Evolutionary conservation across 2,113 vertebrate genomes (phyloP).

Genomic region (Myrmophylax atrothorax): DNA sequence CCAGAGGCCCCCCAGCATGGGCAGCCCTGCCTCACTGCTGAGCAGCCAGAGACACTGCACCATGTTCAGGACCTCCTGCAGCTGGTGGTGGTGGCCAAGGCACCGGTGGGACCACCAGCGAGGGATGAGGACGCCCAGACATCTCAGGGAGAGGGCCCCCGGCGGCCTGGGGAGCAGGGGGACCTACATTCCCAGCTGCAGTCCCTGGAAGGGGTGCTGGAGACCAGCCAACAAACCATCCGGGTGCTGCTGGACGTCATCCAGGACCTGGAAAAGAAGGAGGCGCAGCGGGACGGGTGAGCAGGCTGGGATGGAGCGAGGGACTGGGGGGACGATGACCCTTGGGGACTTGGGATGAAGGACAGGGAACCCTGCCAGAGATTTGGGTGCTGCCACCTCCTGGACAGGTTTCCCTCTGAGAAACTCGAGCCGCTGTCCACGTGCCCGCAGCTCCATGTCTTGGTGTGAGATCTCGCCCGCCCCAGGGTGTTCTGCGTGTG

Average conservation of each 20-base stretch:
- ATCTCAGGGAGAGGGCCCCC: constrained; percentile 47
- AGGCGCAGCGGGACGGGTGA: constrained; percentile 87
- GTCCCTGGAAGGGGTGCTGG: constrained; percentile 86
- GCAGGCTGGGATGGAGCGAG: background rate
- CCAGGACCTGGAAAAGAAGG: constrained; percentile 90
- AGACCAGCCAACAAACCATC: constrained; percentile 90
- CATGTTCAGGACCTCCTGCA: constrained; percentile 83
- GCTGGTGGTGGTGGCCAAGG: constrained; percentile 79
- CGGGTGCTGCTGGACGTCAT: constrained; percentile 88
- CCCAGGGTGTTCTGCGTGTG: rapidly evolving
- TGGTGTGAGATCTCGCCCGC: rapidly evolving
- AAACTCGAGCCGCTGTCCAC: background rate
- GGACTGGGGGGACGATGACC: rapidly evolving
- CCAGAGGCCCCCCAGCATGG: background rate
- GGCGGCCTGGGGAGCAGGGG: constrained; percentile 54
- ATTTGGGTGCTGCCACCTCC: background rate
- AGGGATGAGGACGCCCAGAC: constrained; percentile 67
- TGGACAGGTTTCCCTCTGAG: background rate
- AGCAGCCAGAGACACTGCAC: constrained; percentile 74
- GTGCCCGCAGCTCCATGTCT: rapidly evolving
- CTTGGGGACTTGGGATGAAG: background rate
- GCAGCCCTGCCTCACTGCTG: constrained; percentile 34
- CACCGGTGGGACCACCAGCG: constrained; percentile 69
- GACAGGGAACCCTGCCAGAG: background rate
- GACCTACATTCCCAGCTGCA: constrained; percentile 84